Evolutionary conservation across 2,797 vertebrate genomes (phyloP).

Genomic region (Molossus molossus): DNA sequence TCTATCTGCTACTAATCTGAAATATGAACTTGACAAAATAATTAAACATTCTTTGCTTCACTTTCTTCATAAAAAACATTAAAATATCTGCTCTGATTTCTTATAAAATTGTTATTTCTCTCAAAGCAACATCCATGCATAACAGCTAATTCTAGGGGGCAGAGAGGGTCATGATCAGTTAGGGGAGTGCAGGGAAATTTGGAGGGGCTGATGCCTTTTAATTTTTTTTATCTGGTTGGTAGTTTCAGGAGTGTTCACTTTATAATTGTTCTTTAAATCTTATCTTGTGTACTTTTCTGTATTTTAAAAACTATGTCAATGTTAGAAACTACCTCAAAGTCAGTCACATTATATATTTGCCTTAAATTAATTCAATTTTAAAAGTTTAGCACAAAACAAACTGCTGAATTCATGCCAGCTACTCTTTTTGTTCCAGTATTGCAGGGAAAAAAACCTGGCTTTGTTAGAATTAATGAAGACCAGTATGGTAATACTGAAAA

Average conservation of each 20-base stretch:
- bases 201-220: neutral
- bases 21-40: constrained; percentile 34
- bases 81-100: neutral
- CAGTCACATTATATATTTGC: neutral
- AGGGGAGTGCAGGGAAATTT: neutral
- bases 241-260: neutral
- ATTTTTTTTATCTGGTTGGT: neutral
- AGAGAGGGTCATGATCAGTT: neutral
- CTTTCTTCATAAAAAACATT: constrained; percentile 11
- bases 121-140: neutral
- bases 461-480: constrained; percentile 38
- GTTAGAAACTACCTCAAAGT: neutral
- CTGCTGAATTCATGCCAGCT: neutral
- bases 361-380: constrained; percentile 14
- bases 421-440: neutral
- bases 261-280: constrained; percentile 53
- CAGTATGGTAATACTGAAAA: neutral
- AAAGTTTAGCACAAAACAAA: constrained; percentile 35
- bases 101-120: constrained; percentile 1
- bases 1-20: neutral
- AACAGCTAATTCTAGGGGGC: neutral
- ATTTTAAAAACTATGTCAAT: neutral
- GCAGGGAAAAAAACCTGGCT: neutral
- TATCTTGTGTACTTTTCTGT: neutral
- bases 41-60: neutral